Percentiles rank a stretch among this genome's conserved stretches.
These are phyloP conservation scores for Rhipidura dahli DNA, from an alignment of 2,113 vertebrate species.

Conservation along the genomic window DNA sequence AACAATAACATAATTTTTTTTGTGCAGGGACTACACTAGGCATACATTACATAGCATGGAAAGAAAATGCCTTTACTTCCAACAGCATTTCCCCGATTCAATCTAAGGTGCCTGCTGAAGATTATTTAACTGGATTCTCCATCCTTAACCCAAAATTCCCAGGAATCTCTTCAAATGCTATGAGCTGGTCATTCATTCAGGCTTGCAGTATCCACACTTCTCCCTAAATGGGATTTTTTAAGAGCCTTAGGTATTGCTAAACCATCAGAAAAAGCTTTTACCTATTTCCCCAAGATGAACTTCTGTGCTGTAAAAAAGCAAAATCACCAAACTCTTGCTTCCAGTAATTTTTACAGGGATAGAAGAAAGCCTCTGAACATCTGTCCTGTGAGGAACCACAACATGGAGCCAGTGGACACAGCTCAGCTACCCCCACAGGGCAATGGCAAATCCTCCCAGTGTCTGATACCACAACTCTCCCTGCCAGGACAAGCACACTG, in stretches of 20 bases:
- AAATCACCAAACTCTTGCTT: not conserved
- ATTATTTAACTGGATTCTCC: not conserved
- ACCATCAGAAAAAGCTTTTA: not conserved
- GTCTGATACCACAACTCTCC: not conserved
- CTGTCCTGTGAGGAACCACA: not conserved
- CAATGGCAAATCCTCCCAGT: not conserved
- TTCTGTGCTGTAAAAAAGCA: not conserved
- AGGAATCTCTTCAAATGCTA: not conserved
- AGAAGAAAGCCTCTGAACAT: not conserved
- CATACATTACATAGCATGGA: not conserved
- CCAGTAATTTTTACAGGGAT: not conserved
- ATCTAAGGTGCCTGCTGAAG: not conserved
- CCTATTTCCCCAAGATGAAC: fast-evolving
- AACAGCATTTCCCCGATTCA: not conserved
- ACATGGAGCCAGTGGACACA: not conserved
- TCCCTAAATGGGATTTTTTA: not conserved
- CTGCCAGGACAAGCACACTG: fast-evolving
- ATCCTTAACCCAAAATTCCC: not conserved
- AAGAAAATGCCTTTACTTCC: not conserved
- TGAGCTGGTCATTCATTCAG: not conserved
- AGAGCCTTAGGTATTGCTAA: not conserved
- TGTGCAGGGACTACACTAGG: not conserved
- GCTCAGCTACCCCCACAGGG: not conserved
- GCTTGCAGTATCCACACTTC: not conserved
- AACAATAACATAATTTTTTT: not conserved